phyloP scores from a whole-genome alignment of 2,888 invertebrate species.

The Taenaris catops region DNA sequence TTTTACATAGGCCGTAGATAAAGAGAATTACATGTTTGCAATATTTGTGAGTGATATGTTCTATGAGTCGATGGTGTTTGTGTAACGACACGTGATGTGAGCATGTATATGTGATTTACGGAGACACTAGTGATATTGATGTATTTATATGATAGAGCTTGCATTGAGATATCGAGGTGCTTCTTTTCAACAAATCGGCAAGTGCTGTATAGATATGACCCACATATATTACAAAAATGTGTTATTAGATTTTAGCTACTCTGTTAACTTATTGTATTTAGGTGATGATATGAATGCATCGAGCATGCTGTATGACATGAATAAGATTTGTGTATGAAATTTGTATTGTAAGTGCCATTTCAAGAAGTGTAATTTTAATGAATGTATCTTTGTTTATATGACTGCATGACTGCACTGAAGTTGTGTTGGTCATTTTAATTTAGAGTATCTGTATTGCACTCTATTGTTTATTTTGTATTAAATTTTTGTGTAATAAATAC shows the following conservation, averaged over 20 bases:
- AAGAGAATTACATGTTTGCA: conserved; percentile 11
- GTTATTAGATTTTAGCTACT: conserved; percentile 16
- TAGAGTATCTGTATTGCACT: conserved; percentile 25
- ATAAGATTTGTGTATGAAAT: conserved; percentile 29
- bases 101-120: conserved; percentile 1
- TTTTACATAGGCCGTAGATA: conserved; percentile 10
- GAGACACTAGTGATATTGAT: conserved; percentile 14
- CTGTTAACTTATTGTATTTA: conserved; percentile 24
- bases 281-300: conserved; percentile 7
- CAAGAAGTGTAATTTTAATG: conserved; percentile 18
- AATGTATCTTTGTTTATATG: conserved; percentile 20
- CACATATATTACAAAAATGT: conserved; percentile 15
- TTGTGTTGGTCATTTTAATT: conserved; percentile 24
- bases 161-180: conserved; percentile 13
- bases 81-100: too few relatives aligned
- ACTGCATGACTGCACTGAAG: conserved; percentile 21
- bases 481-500: conserved; percentile 34
- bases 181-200: conserved; percentile 9
- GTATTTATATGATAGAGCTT: conserved; percentile 18
- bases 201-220: conserved; percentile 6
- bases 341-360: conserved; percentile 37
- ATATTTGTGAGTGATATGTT: conserved; percentile 11
- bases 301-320: conserved; percentile 22
- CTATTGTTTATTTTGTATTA: conserved; percentile 30
- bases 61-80: too few relatives aligned